Evolutionary conservation across 37 sponge, comb jelly and placozoan species (phyloP).

Genomic region (Theonella swinhoei): DNA sequence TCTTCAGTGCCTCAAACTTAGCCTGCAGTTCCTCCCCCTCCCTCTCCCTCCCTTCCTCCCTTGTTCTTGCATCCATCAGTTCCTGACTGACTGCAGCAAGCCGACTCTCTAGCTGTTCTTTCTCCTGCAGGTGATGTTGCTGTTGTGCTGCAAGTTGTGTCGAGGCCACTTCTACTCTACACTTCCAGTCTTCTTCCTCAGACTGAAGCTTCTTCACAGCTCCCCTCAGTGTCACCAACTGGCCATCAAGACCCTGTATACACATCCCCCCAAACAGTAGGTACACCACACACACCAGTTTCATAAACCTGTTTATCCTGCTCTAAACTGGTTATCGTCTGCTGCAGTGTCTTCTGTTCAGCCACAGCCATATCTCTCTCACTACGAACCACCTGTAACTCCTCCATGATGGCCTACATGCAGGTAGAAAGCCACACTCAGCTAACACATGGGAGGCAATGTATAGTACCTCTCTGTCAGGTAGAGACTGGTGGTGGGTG

Average conservation of each 20-base stretch:
- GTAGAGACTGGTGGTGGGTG: neutral
- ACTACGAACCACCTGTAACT: conserved; percentile 60
- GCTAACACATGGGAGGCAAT: neutral
- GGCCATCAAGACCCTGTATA: too few relatives aligned
- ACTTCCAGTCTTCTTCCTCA: neutral
- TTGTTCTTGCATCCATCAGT: neutral
- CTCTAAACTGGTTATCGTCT: conserved; percentile 2
- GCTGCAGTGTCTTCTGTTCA: conserved; percentile 19
- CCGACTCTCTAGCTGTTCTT: neutral
- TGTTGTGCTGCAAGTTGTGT: neutral
- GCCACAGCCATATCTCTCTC: conserved; percentile 52
- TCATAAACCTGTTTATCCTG: conserved; percentile 22
- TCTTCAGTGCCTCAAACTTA: neutral
- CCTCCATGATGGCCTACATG: conserved; percentile 35
- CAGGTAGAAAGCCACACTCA: neutral
- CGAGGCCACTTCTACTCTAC: neutral
- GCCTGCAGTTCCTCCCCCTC: conserved; percentile 12
- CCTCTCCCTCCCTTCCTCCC: conserved; percentile 2
- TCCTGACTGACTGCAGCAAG: neutral
- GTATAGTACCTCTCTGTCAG: neutral
- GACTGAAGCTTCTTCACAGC: neutral
- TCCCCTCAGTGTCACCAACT: too few relatives aligned
- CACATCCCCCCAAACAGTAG: too few relatives aligned
- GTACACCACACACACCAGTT: too few relatives aligned
- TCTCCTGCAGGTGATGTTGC: neutral